phyloP scores from a whole-genome alignment of 30 jellyfish, hydroid and myxozoan species.

The Hydractinia echinata region DNA sequence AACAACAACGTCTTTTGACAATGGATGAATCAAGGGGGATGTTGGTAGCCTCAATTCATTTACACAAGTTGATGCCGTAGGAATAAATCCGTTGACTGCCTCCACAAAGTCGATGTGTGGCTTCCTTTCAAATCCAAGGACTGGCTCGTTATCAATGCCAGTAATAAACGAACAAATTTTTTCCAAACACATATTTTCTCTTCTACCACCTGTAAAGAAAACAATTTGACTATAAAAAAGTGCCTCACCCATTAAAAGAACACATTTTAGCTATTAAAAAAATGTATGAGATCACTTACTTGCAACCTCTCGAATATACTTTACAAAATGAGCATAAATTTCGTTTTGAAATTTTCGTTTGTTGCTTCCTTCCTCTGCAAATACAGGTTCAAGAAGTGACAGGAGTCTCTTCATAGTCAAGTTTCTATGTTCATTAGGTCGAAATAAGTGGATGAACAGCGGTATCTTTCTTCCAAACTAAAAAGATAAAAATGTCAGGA shows the following conservation, averaged over 20 bases:
- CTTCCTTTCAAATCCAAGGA: constrained; percentile 25
- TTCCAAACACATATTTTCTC: constrained; percentile 22
- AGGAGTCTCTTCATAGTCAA: constrained; percentile 25
- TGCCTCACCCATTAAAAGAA: no score
- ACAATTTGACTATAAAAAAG: constrained; percentile 1
- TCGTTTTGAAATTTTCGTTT: constrained; percentile 23
- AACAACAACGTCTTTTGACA: constrained; percentile 15
- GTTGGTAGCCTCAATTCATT: constrained; percentile 31
- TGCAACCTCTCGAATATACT: constrained; percentile 44
- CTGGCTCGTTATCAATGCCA: constrained; percentile 40
- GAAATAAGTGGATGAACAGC: constrained; percentile 18
- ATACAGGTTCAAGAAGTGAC: constrained; percentile 21
- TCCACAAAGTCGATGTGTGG: constrained; percentile 32
- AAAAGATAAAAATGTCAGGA: no score
- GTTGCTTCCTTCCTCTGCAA: constrained; percentile 39
- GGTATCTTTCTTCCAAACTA: constrained; percentile 28
- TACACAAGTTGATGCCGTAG: constrained; percentile 26
- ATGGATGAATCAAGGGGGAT: constrained; percentile 9
- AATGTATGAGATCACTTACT: constrained; percentile 10
- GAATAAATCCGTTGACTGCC: constrained; percentile 19
- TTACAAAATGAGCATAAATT: constrained; percentile 25
- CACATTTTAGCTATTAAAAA: neutral
- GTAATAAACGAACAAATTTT: constrained; percentile 22
- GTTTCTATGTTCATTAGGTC: constrained; percentile 10
- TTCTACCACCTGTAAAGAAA: constrained; percentile 44